Percentiles rank a stretch among this genome's conserved stretches.
Evolutionary conservation across 1,140 invertebrate species (phyloP).

Genomic region (Charaxes varanes): DNA sequence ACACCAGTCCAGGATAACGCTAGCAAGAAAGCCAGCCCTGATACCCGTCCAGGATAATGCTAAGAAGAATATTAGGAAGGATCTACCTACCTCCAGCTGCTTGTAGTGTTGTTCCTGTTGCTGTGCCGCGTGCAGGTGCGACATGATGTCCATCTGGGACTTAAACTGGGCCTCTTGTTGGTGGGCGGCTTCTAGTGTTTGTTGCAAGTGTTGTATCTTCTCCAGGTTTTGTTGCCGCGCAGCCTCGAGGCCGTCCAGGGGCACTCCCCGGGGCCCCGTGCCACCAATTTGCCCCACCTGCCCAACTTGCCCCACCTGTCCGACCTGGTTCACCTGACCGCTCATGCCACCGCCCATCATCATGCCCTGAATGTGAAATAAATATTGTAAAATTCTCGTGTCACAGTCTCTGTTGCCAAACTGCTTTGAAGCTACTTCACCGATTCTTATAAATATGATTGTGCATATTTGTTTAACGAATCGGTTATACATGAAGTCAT

Average conservation of each 20-base stretch:
- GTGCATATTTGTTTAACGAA: too few relatives aligned
- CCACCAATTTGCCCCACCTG: conserved; percentile 26
- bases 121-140: conserved; percentile 83
- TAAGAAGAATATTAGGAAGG: too few relatives aligned
- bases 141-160: conserved; percentile 81
- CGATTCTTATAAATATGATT: background rate
- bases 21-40: too few relatives aligned
- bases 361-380: conserved; percentile 36
- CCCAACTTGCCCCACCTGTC: conserved; percentile 14
- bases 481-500: too few relatives aligned
- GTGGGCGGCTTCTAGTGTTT: conserved; percentile 83
- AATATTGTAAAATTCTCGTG: background rate
- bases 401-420: background rate
- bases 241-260: conserved; percentile 61
- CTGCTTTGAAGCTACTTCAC: background rate
- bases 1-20: too few relatives aligned
- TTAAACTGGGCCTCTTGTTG: conserved; percentile 85
- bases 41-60: too few relatives aligned
- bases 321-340: conserved; percentile 12
- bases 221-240: conserved; percentile 67
- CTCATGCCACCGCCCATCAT: conserved; percentile 49
- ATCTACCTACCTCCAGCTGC: conserved; percentile 78
- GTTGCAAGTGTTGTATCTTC: conserved; percentile 76
- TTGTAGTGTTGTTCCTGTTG: conserved; percentile 87
- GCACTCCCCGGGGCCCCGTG: conserved; percentile 40